Evolutionary conservation across 2,113 vertebrate species (phyloP).

Genomic region (Gasterosteus aculeatus): DNA sequence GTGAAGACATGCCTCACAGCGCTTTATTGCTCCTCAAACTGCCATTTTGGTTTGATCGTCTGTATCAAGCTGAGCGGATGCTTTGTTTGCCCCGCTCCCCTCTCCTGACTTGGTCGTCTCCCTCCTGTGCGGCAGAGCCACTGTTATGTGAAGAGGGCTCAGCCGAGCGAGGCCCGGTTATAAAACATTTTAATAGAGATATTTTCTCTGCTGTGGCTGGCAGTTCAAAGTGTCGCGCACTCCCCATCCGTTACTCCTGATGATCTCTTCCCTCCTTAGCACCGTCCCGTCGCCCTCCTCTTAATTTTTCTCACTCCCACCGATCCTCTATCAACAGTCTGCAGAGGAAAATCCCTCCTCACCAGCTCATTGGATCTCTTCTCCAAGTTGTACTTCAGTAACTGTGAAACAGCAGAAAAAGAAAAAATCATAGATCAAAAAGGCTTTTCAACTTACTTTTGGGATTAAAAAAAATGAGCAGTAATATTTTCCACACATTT

Average conservation of each 20-base stretch:
- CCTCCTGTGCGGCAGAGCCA: constrained; percentile 54
- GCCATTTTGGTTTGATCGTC: constrained; percentile 79
- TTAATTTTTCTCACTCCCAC: constrained; percentile 82
- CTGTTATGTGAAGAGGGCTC: constrained; percentile 73
- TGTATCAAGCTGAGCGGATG: constrained; percentile 76
- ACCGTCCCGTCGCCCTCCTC: constrained; percentile 64
- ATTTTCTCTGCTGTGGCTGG: constrained; percentile 79
- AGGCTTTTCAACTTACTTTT: neutral
- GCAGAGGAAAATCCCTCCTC: constrained; percentile 83
- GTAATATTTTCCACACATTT: neutral
- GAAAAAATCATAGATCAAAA: constrained; percentile 27
- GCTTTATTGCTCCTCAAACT: constrained; percentile 72
- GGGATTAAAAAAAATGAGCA: neutral
- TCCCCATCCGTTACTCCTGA: constrained; percentile 84
- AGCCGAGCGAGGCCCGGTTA: constrained; percentile 78
- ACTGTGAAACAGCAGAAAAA: constrained; percentile 82
- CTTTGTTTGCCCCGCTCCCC: constrained; percentile 21
- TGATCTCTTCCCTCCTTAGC: constrained; percentile 79
- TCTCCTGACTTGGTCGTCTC: constrained; percentile 2
- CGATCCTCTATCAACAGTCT: constrained; percentile 75
- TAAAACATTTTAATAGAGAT: constrained; percentile 87
- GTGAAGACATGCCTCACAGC: constrained; percentile 63
- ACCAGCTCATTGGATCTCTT: constrained; percentile 95
- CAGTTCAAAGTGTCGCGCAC: constrained; percentile 83
- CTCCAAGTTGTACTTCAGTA: constrained; percentile 93